Evolutionary conservation across 2,888 invertebrate species (phyloP).

Genomic region (Pyrgus malvae): DNA sequence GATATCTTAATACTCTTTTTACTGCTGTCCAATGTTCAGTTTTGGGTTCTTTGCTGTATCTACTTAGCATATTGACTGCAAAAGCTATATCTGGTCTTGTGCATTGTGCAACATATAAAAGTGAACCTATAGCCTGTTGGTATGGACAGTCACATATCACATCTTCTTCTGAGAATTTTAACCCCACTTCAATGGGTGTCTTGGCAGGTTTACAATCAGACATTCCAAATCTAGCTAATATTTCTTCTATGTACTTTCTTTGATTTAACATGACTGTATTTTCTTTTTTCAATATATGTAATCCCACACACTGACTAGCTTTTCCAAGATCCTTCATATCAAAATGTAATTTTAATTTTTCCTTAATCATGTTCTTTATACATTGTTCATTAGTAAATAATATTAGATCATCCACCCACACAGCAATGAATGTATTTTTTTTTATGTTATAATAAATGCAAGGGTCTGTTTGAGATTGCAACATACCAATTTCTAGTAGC

Average conservation of each 20-base stretch:
- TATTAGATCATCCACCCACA: conserved; percentile 35
- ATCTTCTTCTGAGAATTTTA: neutral
- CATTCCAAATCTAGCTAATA: conserved; percentile 26
- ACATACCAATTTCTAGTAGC: conserved; percentile 24
- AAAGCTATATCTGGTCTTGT: conserved; percentile 28
- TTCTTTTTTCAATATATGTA: conserved; percentile 9
- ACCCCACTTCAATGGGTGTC: conserved; percentile 11
- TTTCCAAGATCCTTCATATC: conserved; percentile 30
- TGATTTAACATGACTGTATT: conserved; percentile 23
- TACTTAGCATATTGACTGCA: conserved; percentile 23
- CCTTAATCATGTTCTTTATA: conserved; percentile 13
- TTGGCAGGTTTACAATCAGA: conserved; percentile 26
- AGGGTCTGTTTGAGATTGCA: conserved; percentile 30
- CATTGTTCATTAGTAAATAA: conserved; percentile 17
- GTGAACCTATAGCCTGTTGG: conserved; percentile 12
- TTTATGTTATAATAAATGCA: conserved; percentile 27
- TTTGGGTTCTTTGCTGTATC: conserved; percentile 19
- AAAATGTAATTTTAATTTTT: conserved; percentile 7
- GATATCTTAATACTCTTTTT: conserved; percentile 35
- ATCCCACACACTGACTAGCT: conserved; percentile 23
- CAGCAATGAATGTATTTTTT: conserved; percentile 23
- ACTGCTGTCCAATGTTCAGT: conserved; percentile 25
- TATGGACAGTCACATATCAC: neutral
- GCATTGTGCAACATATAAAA: conserved; percentile 25
- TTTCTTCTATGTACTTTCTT: conserved; percentile 29